Evolutionary conservation across 2,113 vertebrate genomes (phyloP), one percentile per base, ranked within the genome.

Genomic region (Anhinga rufa): DNA sequence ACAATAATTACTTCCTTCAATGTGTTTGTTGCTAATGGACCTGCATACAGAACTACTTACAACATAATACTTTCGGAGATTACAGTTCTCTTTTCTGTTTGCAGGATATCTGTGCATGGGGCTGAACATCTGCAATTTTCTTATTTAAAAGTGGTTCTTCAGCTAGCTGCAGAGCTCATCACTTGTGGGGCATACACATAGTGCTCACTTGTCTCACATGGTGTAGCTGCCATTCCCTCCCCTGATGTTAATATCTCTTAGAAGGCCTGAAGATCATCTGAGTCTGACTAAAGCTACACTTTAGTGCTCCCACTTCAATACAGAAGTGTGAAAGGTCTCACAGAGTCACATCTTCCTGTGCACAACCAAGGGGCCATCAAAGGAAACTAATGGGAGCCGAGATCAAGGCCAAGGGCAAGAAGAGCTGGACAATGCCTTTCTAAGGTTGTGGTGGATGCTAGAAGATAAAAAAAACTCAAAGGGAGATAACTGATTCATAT

Each of bases 1-100:
- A 78, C 96, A 97, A 71, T 58, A 87, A 90, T 52, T 88, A 89
- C 90, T 97, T 97, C 94, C 96, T 91, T 77, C 82, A 74, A 61
- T 16, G 5, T 25, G 70, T 89, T 84, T 94, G 68, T 52, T 93
- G 21, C 81, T 91, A 88, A 92, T 92, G 52, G 81, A 92, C 88
- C 81, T 87, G 62, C 64, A 79, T 9, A 12, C 75, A 94, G 91
- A 93, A 85, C 83, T 57, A 46, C 83, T 92, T 21, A 54, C 57
- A 96, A n/a, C 40, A 36, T 82, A 92, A 65, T 74, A 46, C 52
- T 69, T 87, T 58, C 6, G 1, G 77, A 91, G 49, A 42, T 54
- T 3, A 14, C 61, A 82, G 74, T 92, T 93, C 91, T 88, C 44
- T 72, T 84, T 93, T 91, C 78, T 80, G 10, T 66, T 88, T 86